These are phyloP conservation scores for Eutrigla gurnardus DNA, from an alignment of 2,797 vertebrate species.

Conservation along the genomic window DNA sequence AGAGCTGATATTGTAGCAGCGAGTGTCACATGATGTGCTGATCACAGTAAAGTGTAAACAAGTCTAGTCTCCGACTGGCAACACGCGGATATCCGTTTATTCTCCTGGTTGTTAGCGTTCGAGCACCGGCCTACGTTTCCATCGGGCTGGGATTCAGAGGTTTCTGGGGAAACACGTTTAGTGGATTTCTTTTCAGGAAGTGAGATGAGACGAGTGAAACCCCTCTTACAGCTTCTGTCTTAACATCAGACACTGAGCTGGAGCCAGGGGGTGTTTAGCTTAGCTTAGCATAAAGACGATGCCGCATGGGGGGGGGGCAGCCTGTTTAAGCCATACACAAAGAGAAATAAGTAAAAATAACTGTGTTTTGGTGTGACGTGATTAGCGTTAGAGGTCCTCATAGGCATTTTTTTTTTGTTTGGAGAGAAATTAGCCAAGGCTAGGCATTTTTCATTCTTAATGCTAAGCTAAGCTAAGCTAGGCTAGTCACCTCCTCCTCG, in stretches of 20 bases:
- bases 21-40: conserved; percentile 19
- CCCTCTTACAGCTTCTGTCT: neutral
- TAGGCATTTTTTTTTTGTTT: neutral
- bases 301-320: too few relatives aligned
- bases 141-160: conserved; percentile 22
- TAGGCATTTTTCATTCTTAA: conserved; percentile 7
- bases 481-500: neutral
- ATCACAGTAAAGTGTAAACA: conserved; percentile 15
- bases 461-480: conserved; percentile 10
- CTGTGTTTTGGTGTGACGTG: neutral
- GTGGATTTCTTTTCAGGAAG: conserved; percentile 11
- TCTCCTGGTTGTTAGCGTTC: conserved; percentile 38
- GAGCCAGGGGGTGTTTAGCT: neutral
- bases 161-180: neutral
- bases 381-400: too few relatives aligned
- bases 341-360: neutral
- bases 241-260: neutral
- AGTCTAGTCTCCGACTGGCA: conserved; percentile 44
- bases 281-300: conserved; percentile 12
- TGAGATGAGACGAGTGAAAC: conserved; percentile 1
- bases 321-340: neutral
- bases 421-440: neutral
- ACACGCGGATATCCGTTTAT: conserved; percentile 30
- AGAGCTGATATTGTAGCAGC: conserved; percentile 23
- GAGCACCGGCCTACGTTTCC: conserved; percentile 54